These are phyloP conservation scores for Microctenopoma steveboyesi DNA, from an alignment of 2,797 vertebrate genomes.

Conservation along the genomic window DNA sequence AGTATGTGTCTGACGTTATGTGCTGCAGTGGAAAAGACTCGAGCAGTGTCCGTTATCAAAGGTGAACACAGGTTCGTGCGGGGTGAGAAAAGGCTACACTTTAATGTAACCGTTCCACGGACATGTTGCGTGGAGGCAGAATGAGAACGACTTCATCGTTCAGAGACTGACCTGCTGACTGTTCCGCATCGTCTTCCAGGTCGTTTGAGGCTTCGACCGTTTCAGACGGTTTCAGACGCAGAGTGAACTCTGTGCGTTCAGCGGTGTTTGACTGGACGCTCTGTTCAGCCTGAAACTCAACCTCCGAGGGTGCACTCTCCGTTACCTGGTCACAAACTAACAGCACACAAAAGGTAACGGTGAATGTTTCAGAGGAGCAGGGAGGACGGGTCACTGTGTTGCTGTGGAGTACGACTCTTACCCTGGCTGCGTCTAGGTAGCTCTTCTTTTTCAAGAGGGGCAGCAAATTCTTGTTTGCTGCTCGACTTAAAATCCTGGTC, in stretches of 20 bases:
- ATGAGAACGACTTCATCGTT: too few relatives aligned
- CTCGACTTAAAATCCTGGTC: conserved; percentile 22
- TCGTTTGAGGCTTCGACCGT: conserved; percentile 34
- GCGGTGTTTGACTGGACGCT: conserved; percentile 31
- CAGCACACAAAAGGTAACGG: conserved; percentile 3
- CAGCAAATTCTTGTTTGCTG: conserved; percentile 29
- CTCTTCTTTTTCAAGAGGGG: conserved; percentile 25
- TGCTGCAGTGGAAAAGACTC: too few relatives aligned
- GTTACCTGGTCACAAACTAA: conserved; percentile 48
- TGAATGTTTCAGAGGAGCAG: neutral
- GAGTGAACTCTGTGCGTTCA: conserved; percentile 27
- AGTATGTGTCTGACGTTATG: too few relatives aligned
- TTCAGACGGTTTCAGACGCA: conserved; percentile 30
- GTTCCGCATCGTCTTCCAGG: conserved; percentile 47
- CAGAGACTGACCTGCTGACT: conserved; percentile 8
- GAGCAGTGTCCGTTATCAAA: too few relatives aligned
- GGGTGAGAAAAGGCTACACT: too few relatives aligned
- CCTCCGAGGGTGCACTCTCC: conserved; percentile 11
- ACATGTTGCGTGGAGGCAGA: neutral
- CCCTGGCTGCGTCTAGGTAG: conserved; percentile 24
- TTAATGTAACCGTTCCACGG: too few relatives aligned
- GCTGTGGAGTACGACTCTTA: conserved; percentile 15
- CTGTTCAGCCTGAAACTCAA: conserved; percentile 10
- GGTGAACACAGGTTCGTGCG: too few relatives aligned
- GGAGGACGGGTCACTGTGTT: too few relatives aligned